phyloP scores from a whole-genome alignment of 1,140 invertebrate species.

The Lasaia peninsularis region DNA sequence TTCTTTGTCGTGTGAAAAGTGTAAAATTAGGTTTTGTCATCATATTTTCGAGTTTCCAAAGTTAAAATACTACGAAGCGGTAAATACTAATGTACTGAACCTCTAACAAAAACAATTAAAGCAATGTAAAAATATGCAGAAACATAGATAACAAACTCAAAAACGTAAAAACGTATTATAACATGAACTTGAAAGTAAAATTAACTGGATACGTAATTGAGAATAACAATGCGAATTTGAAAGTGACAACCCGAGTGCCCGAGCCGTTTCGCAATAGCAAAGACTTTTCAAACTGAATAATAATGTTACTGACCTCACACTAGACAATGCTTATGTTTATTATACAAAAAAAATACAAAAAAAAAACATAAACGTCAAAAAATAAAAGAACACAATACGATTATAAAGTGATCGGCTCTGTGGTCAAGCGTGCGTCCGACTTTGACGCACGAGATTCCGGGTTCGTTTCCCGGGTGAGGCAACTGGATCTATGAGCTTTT shows the following conservation, averaged over 20 bases:
- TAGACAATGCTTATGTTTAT: background rate
- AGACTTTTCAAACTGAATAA: constrained; percentile 47
- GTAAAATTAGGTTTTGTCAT: no score
- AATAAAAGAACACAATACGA: background rate
- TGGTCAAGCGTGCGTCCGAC: background rate
- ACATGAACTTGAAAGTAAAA: constrained; percentile 8
- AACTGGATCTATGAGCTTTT: background rate
- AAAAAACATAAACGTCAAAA: no score
- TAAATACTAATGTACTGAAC: no score
- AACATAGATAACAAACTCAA: background rate
- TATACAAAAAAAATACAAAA: no score
- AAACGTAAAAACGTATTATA: background rate
- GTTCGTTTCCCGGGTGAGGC: background rate
- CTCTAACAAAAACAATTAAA: no score
- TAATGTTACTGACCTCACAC: constrained; percentile 46
- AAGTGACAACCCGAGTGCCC: constrained; percentile 61
- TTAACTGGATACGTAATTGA: constrained; percentile 54
- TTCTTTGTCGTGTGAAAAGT: no score
- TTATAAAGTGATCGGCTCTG: background rate
- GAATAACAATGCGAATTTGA: constrained; percentile 46
- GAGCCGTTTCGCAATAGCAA: constrained; percentile 40
- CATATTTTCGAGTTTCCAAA: no score
- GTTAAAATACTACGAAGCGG: no score
- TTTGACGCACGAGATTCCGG: no score
- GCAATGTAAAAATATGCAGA: no score